Conservation (phyloP, 2,888 invertebrate species). For the Drosophila siamana region DNA sequence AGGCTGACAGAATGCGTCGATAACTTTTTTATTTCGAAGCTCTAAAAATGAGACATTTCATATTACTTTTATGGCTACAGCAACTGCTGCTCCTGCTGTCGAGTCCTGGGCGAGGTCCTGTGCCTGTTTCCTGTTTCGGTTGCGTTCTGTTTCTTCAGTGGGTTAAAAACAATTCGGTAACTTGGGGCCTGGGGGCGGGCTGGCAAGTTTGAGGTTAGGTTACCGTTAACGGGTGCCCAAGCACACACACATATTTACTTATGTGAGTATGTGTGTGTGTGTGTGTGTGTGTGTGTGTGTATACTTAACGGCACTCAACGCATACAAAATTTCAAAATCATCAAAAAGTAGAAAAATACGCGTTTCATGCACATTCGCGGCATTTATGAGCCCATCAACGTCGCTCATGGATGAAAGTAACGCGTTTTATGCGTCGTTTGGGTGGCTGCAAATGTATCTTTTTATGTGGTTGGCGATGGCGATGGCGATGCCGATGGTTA, state of each 20-base stretch:
- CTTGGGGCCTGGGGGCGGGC: background rate
- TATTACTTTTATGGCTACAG: conserved; percentile 79
- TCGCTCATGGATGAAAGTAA: conserved; percentile 82
- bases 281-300: conserved; percentile 7
- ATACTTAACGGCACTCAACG: conserved; percentile 80
- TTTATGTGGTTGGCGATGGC: conserved; percentile 68
- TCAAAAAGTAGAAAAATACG: conserved; percentile 83
- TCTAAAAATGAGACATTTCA: conserved; percentile 81
- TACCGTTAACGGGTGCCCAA: conserved; percentile 62
- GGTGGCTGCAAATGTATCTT: conserved; percentile 81
- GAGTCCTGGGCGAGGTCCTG: conserved; percentile 15
- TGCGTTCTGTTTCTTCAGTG: conserved; percentile 43
- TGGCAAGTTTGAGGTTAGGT: conserved; percentile 66
- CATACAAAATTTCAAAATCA: conserved; percentile 82
- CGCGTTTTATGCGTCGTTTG: conserved; percentile 82
- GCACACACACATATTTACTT: conserved; percentile 12
- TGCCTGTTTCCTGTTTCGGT: conserved; percentile 13
- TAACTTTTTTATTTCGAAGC: conserved; percentile 81
- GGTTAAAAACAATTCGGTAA: conserved; percentile 78
- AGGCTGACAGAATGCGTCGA: conserved; percentile 71
- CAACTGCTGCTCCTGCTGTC: conserved; percentile 62
- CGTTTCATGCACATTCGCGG: conserved; percentile 82
- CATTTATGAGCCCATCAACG: conserved; percentile 83
- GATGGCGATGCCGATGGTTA: background rate
- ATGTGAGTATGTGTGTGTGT: conserved; percentile 10